Base-by-base conservation (phyloP, 2,113 vertebrate species). In the Microcebus lehilahytsara region DNA sequence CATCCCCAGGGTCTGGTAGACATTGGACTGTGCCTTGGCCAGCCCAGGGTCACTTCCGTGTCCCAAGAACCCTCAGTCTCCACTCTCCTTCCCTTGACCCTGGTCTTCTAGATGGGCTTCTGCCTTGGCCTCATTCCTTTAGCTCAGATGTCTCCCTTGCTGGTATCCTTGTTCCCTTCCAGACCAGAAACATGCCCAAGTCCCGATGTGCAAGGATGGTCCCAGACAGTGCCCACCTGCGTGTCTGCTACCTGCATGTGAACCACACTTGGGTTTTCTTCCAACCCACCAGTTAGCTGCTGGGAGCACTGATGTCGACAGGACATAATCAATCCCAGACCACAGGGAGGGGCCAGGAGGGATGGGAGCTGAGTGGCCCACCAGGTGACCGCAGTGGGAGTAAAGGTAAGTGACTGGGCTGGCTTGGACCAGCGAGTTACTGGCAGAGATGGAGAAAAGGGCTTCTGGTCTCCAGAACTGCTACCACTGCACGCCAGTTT, bases 81-180 rank as follows among this genome's bases (percentile, higher is more conserved):
- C 9, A 8, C 46, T 34, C 20, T 40, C 4, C 37, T 60, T n/a
- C 37, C 27, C 8, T 49, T 9, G 2, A 3, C 16, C 79, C 22
- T 64, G 85, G 49, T 53, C 49, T 83, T 69, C 64, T 27, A 9
- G 53, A 7, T 0, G 30, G 20, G 34, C 23, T 62, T 37, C 27
- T 49, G n/a, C 32, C 51, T 34, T 23, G 51, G 81, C 30, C 51
- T 75, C 22, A 5, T 46, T 49, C 69, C 91, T 53, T 81, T 34
- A 3, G 2, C 19, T n/a, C n/a, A n/a, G 16, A 25, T 0, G 1
- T n/a, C 6, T 27, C 10, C 27, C 11, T 17, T 4, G 30, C 5
- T 69, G 30, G 23, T 25, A 19, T 17, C 78, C 87, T 84, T 20
- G 1, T 22, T 34, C 25, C 23, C 20, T 80, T 22, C 51, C 40